Base-by-base conservation (phyloP, 2,888 invertebrate species). In the Leptopilina myrica region DNA sequence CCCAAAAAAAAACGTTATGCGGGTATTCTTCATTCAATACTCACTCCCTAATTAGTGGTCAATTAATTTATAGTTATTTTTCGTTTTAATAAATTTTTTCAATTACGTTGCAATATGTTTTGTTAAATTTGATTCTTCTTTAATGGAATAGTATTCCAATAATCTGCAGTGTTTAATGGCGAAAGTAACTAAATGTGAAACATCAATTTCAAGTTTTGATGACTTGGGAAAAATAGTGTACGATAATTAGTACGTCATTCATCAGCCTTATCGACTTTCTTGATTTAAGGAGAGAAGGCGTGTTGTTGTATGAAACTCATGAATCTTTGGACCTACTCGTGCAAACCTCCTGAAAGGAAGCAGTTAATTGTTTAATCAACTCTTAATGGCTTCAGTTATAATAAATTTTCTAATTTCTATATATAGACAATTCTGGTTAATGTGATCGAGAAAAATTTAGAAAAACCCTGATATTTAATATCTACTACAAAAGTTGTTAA, bases 361-460 rank as follows among this genome's bases (percentile, higher is more conserved):
- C n/a, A 73, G 73, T 73, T 59, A 73, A 73, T 73, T 73, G 56
- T 73, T 73, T 73, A 33, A 73, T 73, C 53, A 73, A 73, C 15
- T 73, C 73, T 40, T 73, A 59, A 73, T 73, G n/a, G 33, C 40
- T 40, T 59, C 33, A 73, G 56, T 73, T 73, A 73, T 59, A 33
- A 73, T 59, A n/a, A 56, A 73, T 40, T 73, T 73, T 73, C 53
- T 73, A 20, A 20, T 20, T 20, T 20, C 20, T 20, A 20, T 20
- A 56, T 73, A 11, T 14, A 56, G 11, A 56, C 56, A 53, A 56
- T 15, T 73, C 5, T 56, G 1, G 33, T 56, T 33, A 40, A 56
- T 5, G 73, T 9, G 33, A n/a, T 26, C 14, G 56, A 43, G 20
- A 46, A 5, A 26, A 53, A 33, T 33, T 64, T 7, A 64, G 11